Base-by-base conservation (phyloP, 1,140 invertebrate genomes). In the Camponotus floridanus region DNA sequence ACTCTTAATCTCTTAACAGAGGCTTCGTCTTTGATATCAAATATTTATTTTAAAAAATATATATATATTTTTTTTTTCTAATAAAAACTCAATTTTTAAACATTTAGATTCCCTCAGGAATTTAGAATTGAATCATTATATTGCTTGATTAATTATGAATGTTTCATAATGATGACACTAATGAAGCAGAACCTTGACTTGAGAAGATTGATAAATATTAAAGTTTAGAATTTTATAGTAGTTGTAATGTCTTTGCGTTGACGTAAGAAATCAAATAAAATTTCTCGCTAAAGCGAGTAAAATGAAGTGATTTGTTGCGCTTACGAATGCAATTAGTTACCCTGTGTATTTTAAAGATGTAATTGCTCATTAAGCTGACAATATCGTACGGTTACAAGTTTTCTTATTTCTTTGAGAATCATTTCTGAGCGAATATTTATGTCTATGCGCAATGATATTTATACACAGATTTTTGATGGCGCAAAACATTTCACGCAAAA, bases 251-350 rank as follows among this genome's bases (percentile, higher is more conserved):
- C 13, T 8, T 2, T 7, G 9, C 1, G 21, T 2, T 81, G 67
- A 73, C 36, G 51, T 59, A 61, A 83, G 26, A 74, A 74, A 48
- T 36, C 31, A 48, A 73, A 74, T 81, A 73, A 59, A 42, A 11
- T 26, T 59, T 13, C 8, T 73, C 18, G n/a, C 18, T 33, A 36
- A 74, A 61, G 26, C 45, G 48, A 51, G 15, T 4, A 33, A 62
- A 26, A 48, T 74, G 18, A 81, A 73, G 18, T 68, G 11, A 11
- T 15, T 71, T 5, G 39, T 26, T 42, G 15, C 9, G 65, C 18
- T 80, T 51, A 45, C 39, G 26, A 26, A 9, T 11, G 15, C 8
- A 45, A 61, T 83, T 48, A 62, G 39, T 13, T n/a, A 45, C 18
- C 13, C 26, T 1, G 13, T 68, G 36, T 42, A 70, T 6, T 39